Base-by-base conservation (phyloP, 64 coral and sea anemone species). In the Montipora capricornis region DNA sequence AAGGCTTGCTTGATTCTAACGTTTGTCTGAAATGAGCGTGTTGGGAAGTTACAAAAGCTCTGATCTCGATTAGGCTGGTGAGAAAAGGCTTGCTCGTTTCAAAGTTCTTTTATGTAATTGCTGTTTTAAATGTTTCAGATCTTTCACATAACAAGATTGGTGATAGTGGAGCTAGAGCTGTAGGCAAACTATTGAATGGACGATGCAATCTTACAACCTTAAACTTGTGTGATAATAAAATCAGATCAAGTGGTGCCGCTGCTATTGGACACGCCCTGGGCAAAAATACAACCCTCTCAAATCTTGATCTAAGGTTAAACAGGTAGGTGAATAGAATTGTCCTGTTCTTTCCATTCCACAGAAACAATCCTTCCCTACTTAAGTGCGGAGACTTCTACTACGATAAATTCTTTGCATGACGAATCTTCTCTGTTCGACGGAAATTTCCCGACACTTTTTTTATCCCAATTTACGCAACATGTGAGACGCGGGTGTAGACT, bases 61-160 rank as follows among this genome's bases (percentile, higher is more conserved):
- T 37, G 29, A 37, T 37, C 29, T 37, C 29, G 29, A 37, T 37
- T 37, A 1, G 29, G 29, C 29, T 0, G 29, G 29, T 37, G 29
- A 37, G 29, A 0, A 37, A 57, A 8, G 53, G 53, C 53, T 57
- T 0, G 11, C 6, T 4, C 6, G 6, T 57, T 11, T 57, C 11
- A 11, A 57, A 0, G 11, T 57, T 11, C 11, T 37, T 37, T 37
- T 37, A 37, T 37, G 29, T 57, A 57, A 11, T 57, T 71, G 17
- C 17, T 71, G 5, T 20, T 71, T 14, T 71, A 37, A 37, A 37
- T 37, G 15, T 87, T 77, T 84, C 77, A 99, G 97, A 98, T 94
- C 93, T 98, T 9, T 99, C 95, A 16, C 98, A 99, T 58, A 99
- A 99, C 57, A 99, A 99, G 47, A 99, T 99, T 29, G 78, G 95